phyloP scores from a whole-genome alignment of 2,797 vertebrate genomes.

The Sebastes cheni region DNA sequence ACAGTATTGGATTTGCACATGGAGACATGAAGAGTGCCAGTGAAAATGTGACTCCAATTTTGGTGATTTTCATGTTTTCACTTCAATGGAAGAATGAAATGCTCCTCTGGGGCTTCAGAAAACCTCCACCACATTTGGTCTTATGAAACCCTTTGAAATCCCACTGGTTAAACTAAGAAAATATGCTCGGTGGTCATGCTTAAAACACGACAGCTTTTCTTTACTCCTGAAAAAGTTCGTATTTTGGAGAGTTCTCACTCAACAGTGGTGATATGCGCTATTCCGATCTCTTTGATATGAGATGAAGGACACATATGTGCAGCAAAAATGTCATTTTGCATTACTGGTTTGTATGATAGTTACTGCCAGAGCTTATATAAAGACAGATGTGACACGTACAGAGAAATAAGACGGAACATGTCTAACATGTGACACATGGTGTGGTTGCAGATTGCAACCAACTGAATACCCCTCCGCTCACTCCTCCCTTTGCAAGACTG shows the following conservation, averaged over 20 bases:
- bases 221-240: background rate
- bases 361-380: background rate
- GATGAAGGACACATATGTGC: background rate
- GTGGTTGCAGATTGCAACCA: background rate
- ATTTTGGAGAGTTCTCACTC: background rate
- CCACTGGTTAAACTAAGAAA: constrained; percentile 41
- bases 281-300: background rate
- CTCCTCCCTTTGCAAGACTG: too few relatives aligned
- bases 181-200: constrained; percentile 24
- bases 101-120: constrained; percentile 22
- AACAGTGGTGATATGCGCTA: background rate
- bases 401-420: background rate
- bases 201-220: constrained; percentile 22
- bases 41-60: constrained; percentile 26
- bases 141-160: constrained; percentile 47
- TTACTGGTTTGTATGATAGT: background rate
- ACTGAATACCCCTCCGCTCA: too few relatives aligned
- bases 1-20: background rate
- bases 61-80: constrained; percentile 42
- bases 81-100: constrained; percentile 28
- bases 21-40: background rate
- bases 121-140: constrained; percentile 37
- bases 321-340: background rate
- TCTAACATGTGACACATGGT: background rate
- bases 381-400: background rate